Evolutionary conservation across 2,797 vertebrate genomes (phyloP).

Genomic region (Melanotaenia maccullochi): DNA sequence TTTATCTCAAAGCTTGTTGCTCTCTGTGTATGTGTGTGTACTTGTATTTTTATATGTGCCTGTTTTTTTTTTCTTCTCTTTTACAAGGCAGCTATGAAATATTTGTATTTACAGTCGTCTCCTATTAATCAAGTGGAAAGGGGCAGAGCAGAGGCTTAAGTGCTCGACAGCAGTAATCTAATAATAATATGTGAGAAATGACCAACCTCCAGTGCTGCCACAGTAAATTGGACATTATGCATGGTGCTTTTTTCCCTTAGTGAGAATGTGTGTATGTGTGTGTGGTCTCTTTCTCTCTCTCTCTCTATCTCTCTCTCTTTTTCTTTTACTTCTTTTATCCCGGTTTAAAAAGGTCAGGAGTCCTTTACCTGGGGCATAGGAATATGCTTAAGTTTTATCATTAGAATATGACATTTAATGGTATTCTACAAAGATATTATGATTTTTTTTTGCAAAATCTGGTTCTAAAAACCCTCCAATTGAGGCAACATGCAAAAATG

Average conservation of each 20-base stretch:
- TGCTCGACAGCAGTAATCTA: constrained; percentile 90
- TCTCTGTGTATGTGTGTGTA: constrained; percentile 15
- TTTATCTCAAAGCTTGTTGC: not conserved
- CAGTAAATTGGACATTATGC: constrained; percentile 99
- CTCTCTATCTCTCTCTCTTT: not conserved
- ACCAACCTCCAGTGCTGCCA: constrained; percentile 88
- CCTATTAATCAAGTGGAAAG: constrained; percentile 87
- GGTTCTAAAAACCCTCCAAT: constrained; percentile 64
- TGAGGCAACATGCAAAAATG: constrained; percentile 44
- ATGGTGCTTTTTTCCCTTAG: constrained; percentile 86
- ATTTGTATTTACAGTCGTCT: constrained; percentile 87
- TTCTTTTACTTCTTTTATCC: constrained; percentile 28
- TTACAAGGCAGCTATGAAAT: constrained; percentile 86
- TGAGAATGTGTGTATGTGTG: constrained; percentile 50
- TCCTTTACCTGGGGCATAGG: constrained; percentile 68
- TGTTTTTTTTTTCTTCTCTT: constrained; percentile 57
- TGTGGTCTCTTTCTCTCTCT: not conserved
- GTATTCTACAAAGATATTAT: constrained; percentile 53
- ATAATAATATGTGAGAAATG: constrained; percentile 97
- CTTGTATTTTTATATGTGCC: constrained; percentile 36
- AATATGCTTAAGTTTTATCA: constrained; percentile 70
- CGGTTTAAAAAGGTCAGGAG: constrained; percentile 77
- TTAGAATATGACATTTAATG: constrained; percentile 76
- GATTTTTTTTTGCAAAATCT: constrained; percentile 47
- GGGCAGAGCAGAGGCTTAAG: constrained; percentile 82